phyloP scores from a whole-genome alignment of 2,888 invertebrate genomes.

The Leptogaster cylindrica region DNA sequence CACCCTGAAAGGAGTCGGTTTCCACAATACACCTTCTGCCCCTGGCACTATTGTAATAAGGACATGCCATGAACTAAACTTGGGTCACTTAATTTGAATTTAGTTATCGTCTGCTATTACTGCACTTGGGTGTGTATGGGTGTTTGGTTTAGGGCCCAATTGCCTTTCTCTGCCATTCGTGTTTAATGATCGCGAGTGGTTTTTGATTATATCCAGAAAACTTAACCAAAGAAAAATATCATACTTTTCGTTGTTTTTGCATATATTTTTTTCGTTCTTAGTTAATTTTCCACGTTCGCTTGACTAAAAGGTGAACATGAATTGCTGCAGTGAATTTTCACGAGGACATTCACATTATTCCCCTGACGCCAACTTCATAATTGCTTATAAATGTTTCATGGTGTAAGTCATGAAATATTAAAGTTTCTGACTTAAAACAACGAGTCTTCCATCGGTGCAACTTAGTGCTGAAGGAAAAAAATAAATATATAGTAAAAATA shows the following conservation, averaged over 20 bases:
- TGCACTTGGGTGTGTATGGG: too few species aligned
- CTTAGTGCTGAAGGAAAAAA: too few species aligned
- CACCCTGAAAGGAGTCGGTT: conserved; percentile 18
- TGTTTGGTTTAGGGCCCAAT: too few species aligned
- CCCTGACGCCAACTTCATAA: not conserved
- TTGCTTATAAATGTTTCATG: conserved; percentile 16
- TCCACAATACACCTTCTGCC: too few species aligned
- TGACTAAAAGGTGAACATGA: not conserved
- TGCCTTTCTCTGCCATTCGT: conserved; percentile 7
- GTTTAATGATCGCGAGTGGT: conserved; percentile 7
- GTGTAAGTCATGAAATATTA: conserved; percentile 25
- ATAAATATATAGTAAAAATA: too few species aligned
- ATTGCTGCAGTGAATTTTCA: conserved; percentile 10
- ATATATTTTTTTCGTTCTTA: too few species aligned
- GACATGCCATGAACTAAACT: conserved; percentile 10
- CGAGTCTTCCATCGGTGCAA: too few species aligned
- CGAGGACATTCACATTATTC: conserved; percentile 2
- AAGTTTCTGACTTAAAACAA: too few species aligned
- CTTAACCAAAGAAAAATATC: conserved; percentile 1
- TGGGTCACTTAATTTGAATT: conserved; percentile 25
- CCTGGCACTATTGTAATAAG: too few species aligned
- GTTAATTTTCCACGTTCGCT: too few species aligned
- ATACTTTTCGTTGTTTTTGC: not conserved
- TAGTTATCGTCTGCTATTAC: conserved; percentile 10
- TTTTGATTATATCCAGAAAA: conserved; percentile 14